Evolutionary conservation across 2,797 vertebrate species (phyloP).

Genomic region (Sebastes baramenuke): DNA sequence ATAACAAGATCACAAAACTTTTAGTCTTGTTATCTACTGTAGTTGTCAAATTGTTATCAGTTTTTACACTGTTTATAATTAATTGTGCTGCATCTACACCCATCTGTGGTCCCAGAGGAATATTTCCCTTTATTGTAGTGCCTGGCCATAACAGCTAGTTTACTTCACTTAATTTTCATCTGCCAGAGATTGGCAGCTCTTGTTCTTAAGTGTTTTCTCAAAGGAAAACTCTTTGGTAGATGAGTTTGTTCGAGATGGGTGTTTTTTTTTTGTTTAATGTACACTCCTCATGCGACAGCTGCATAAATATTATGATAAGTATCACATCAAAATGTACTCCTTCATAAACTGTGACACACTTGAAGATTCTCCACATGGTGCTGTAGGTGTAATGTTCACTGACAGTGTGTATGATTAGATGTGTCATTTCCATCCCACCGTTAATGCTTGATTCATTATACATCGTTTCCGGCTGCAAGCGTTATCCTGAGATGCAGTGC

Average conservation of each 20-base stretch:
- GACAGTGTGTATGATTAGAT: neutral
- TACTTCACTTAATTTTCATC: constrained; percentile 34
- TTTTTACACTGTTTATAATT: constrained; percentile 1
- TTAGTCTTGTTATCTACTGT: neutral
- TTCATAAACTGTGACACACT: neutral
- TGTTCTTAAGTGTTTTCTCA: constrained; percentile 28
- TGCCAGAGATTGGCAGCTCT: constrained; percentile 20
- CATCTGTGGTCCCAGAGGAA: constrained; percentile 40
- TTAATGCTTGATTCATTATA: neutral
- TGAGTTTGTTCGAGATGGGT: neutral
- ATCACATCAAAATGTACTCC: neutral
- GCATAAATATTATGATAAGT: neutral
- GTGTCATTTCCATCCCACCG: neutral
- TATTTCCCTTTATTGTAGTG: constrained; percentile 11
- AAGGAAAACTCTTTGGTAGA: constrained; percentile 7
- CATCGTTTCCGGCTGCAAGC: neutral
- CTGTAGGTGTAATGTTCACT: neutral
- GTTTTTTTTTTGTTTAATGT: neutral
- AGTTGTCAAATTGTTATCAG: neutral
- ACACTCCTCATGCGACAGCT: neutral
- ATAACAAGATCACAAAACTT: neutral
- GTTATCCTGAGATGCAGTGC: too few relatives aligned
- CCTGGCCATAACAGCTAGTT: constrained; percentile 21
- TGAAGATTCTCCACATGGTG: neutral
- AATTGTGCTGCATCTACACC: constrained; percentile 15